These are phyloP conservation scores for Mimas tiliae DNA, from an alignment of 2,888 invertebrate species.

Conservation along the genomic window DNA sequence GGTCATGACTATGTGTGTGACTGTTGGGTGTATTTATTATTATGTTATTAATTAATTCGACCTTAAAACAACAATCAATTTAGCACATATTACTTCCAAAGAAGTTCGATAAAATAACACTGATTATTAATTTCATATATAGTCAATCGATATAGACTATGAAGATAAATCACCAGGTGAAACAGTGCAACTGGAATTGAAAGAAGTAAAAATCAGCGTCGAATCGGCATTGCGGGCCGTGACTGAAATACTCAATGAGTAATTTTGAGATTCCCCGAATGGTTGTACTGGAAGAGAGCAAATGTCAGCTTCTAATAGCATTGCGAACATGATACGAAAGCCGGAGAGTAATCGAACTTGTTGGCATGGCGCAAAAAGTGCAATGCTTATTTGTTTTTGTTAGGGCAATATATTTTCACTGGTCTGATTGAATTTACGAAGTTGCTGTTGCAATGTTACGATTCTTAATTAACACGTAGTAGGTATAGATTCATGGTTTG, in stretches of 20 bases:
- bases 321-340: conserved; percentile 70
- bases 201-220: conserved; percentile 83
- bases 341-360: conserved; percentile 67
- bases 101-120: neutral
- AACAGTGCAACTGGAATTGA: conserved; percentile 80
- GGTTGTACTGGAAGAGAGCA: conserved; percentile 64
- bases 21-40: too few species aligned
- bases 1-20: too few species aligned
- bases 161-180: conserved; percentile 77
- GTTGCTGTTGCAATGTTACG: conserved; percentile 25
- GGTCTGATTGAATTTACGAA: conserved; percentile 15
- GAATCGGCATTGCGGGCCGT: conserved; percentile 71
- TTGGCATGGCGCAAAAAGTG: conserved; percentile 60
- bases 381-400: conserved; percentile 44
- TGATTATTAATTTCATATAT: conserved; percentile 27
- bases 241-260: conserved; percentile 82
- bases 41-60: neutral
- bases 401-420: conserved; percentile 19
- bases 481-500: too few species aligned
- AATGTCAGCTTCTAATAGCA: conserved; percentile 81
- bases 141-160: conserved; percentile 48
- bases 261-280: conserved; percentile 81
- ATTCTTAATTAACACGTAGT: neutral
- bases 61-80: neutral
- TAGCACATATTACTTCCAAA: neutral